A percentile compares a stretch with the other conserved stretches of the same genome.
These are phyloP conservation scores for Lepidiolamprologus cunningtoni DNA, from an alignment of 2,113 vertebrate genomes.

Conservation along the genomic window DNA sequence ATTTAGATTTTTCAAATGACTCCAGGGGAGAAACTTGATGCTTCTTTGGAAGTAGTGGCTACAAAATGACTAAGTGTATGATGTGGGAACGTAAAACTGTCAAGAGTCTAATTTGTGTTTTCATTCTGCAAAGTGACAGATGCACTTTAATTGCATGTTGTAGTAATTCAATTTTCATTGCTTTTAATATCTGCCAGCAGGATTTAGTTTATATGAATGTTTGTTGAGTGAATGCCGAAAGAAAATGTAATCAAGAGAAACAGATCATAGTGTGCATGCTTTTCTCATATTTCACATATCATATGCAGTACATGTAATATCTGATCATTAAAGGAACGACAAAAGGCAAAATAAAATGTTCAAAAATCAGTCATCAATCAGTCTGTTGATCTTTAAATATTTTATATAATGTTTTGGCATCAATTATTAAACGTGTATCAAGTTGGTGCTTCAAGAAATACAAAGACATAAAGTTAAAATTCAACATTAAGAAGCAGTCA, in stretches of 20 bases:
- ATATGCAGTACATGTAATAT: neutral
- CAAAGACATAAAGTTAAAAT: neutral
- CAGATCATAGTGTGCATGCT: neutral
- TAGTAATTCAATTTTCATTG: neutral
- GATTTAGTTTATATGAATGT: neutral
- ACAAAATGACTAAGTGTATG: neutral
- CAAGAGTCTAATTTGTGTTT: neutral
- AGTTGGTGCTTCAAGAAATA: neutral
- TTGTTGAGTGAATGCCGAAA: neutral
- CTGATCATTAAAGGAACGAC: neutral
- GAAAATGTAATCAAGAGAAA: neutral
- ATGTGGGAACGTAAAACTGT: neutral
- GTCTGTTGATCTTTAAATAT: neutral
- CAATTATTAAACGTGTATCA: neutral
- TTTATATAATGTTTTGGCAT: neutral
- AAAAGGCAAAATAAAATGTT: accelerated
- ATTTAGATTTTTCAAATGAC: neutral
- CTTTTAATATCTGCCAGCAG: neutral
- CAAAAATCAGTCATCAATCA: neutral
- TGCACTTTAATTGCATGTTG: neutral
- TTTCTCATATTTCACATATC: accelerated
- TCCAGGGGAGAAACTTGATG: neutral
- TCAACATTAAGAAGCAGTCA: neutral
- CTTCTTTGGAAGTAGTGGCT: neutral
- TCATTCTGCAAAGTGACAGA: neutral